Evolutionary conservation across 37 sponge, comb jelly and placozoan genomes (phyloP).

Genomic region (Theonella swinhoei): DNA sequence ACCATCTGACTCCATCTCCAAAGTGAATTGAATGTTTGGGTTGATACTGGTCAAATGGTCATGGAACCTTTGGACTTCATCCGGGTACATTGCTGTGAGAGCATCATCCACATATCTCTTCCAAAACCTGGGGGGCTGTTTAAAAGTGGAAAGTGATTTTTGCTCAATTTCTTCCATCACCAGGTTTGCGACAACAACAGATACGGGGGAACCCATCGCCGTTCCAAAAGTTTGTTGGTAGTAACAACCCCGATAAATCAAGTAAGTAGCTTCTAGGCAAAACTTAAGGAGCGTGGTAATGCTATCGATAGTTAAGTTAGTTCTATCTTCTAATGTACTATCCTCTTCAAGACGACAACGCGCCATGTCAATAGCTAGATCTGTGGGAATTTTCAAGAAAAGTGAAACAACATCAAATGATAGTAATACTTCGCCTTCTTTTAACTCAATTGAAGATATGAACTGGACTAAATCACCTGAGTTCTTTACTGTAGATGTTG

Average conservation of each 20-base stretch:
- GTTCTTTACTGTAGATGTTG: too few species aligned
- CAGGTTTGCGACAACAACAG: too few species aligned
- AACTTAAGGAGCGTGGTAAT: not conserved
- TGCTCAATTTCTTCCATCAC: constrained; percentile 25
- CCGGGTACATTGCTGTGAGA: not conserved
- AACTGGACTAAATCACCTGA: constrained; percentile 1
- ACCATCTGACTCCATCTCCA: too few species aligned
- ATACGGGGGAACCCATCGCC: too few species aligned
- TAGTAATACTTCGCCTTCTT: not conserved
- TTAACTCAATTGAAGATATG: not conserved
- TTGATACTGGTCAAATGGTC: constrained; percentile 25
- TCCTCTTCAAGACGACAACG: constrained; percentile 11
- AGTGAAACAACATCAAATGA: constrained; percentile 37
- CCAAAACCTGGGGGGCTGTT: constrained; percentile 23
- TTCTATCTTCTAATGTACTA: not conserved
- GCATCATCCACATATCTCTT: too few species aligned
- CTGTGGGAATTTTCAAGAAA: constrained; percentile 12
- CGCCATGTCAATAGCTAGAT: constrained; percentile 10
- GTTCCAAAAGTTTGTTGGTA: too few species aligned
- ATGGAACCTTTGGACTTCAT: constrained; percentile 4
- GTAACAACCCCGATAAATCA: not conserved
- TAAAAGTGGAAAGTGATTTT: not conserved
- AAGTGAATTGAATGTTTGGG: too few species aligned
- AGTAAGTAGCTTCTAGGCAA: not conserved
- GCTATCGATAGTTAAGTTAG: not conserved